These are phyloP conservation scores for Takifugu flavidus DNA, from an alignment of 2,113 vertebrate species.

Conservation along the genomic window DNA sequence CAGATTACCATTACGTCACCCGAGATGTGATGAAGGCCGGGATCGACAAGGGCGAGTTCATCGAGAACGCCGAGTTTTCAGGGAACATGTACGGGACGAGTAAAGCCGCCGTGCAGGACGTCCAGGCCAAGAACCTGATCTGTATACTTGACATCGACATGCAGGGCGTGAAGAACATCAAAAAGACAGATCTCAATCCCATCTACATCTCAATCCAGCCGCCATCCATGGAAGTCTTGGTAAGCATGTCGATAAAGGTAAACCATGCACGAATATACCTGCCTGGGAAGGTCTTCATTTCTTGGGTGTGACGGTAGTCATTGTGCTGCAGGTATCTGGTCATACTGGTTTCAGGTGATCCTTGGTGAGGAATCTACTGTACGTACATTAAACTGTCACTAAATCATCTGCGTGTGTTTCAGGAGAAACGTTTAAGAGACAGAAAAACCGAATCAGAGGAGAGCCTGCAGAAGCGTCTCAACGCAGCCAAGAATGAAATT, in stretches of 20 bases:
- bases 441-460: constrained; percentile 90
- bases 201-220: constrained; percentile 93
- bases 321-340: neutral
- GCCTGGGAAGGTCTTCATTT: neutral
- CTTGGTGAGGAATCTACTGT: neutral
- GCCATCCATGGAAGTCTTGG: constrained; percentile 83
- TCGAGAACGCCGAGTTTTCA: constrained; percentile 89
- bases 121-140: constrained; percentile 92
- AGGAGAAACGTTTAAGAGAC: constrained; percentile 88
- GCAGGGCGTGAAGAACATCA: constrained; percentile 93
- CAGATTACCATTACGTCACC: constrained; percentile 95
- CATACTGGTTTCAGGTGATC: neutral
- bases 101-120: constrained; percentile 85
- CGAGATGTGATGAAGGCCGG: constrained; percentile 84
- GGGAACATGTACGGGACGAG: constrained; percentile 97
- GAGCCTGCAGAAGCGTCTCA: constrained; percentile 83
- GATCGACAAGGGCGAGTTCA: constrained; percentile 84
- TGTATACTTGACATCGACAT: constrained; percentile 94
- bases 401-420: neutral
- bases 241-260: constrained; percentile 57
- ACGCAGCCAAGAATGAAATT: constrained; percentile 78
- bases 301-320: neutral
- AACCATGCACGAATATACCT: too few relatives aligned
- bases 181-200: constrained; percentile 84
- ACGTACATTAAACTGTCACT: neutral